These are phyloP conservation scores for Ictidomys tridecemlineatus DNA, from an alignment of 2,113 vertebrate genomes.

Conservation along the genomic window DNA sequence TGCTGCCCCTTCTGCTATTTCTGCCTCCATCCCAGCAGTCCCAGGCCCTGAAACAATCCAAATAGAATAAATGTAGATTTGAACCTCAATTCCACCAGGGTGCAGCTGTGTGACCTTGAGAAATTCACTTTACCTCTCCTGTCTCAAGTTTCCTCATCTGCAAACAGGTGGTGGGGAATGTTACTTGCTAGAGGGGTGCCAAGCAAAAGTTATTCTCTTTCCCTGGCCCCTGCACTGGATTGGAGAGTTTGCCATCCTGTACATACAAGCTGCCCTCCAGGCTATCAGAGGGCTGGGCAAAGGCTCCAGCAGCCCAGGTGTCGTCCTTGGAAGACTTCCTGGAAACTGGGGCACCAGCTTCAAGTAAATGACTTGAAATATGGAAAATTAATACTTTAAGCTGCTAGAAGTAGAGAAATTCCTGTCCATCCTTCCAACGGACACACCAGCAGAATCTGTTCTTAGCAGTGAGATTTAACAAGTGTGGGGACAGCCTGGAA, in stretches of 20 bases:
- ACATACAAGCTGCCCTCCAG: not conserved
- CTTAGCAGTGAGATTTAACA: not conserved
- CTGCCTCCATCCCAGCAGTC: not conserved
- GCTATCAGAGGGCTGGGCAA: not conserved
- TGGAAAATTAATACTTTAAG: too few relatives aligned
- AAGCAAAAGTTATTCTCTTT: not conserved
- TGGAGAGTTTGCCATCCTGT: not conserved
- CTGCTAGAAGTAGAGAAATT: not conserved
- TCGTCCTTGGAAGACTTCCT: not conserved
- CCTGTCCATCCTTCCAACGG: not conserved
- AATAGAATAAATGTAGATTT: not conserved
- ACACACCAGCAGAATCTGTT: not conserved
- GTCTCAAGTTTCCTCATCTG: not conserved
- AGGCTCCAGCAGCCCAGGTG: not conserved
- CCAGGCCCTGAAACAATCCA: not conserved
- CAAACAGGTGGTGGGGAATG: not conserved
- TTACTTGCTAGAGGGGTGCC: not conserved
- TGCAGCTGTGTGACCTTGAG: not conserved
- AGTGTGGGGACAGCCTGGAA: not conserved
- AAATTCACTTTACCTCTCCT: not conserved
- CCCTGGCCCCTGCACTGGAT: fast-evolving
- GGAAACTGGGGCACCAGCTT: too few relatives aligned
- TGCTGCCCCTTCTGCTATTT: not conserved
- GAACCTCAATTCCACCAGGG: not conserved
- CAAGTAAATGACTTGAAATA: too few relatives aligned